These are phyloP conservation scores for Caenorhabditis sp. DNA, from an alignment of 2,888 invertebrate genomes.

Conservation along the genomic window DNA sequence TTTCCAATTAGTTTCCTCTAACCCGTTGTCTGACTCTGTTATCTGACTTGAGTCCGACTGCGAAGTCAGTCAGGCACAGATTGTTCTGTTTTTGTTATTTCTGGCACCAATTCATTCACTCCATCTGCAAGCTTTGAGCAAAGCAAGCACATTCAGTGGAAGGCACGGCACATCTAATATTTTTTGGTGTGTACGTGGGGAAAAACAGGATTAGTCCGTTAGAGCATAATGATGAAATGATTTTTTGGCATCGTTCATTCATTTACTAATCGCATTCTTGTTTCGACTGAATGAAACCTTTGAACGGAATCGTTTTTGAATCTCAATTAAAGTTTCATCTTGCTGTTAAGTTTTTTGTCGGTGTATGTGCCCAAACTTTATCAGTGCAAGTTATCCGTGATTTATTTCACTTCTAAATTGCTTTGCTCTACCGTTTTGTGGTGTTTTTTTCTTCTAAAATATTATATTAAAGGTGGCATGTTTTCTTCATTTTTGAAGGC, in stretches of 20 bases:
- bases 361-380: no score
- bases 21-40: slow-evolving; percentile 9
- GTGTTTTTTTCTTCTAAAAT: neutral
- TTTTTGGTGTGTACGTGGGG: neutral
- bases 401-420: neutral
- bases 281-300: neutral
- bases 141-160: slow-evolving; percentile 3
- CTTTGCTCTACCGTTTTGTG: neutral
- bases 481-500: neutral
- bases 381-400: neutral
- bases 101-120: slow-evolving; percentile 15
- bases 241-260: neutral
- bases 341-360: neutral
- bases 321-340: no score
- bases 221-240: neutral
- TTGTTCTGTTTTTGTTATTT: slow-evolving; percentile 38
- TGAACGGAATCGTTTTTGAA: neutral
- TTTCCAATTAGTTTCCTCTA: slow-evolving; percentile 44
- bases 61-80: slow-evolving; percentile 12
- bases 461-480: slow-evolving; percentile 24
- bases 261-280: slow-evolving; percentile 16
- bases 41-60: neutral
- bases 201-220: neutral
- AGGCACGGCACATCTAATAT: slow-evolving; percentile 25
- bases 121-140: neutral